Evolutionary conservation across 2,113 vertebrate species (phyloP), one percentile per base, ranked within the genome.

Genomic region (Balaeniceps rex): DNA sequence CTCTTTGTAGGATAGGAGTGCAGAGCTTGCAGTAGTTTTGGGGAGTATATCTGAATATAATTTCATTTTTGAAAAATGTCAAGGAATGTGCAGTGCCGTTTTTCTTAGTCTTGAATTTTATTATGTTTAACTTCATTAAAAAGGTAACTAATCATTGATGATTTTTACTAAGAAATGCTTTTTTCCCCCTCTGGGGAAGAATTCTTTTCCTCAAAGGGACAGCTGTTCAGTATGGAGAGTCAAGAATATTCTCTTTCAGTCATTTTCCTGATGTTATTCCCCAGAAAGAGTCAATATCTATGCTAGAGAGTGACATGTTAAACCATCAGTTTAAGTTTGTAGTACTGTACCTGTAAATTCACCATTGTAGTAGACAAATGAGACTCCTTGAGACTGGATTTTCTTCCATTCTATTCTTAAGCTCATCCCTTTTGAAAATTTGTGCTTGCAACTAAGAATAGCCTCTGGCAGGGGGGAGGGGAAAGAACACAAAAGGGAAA

Each of bases 351-450:
- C 99, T 99, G 86, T 97, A 96, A 99, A 99, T 49, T 97, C 86
- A 74, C 97, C 97, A 2, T 98, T 91, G 52, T 97, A 99, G 97
- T 98, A 99, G 72, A 99, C 99, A 71, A 99, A 99, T 65, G 99
- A 99, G 47, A 99, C 98, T 24, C 98, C 98, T 17, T 87, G 96
- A 26, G 97, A 81, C 18, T 96, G 98, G 87, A 98, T 98, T 97
- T 99, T 99, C 98, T 99, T 99, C 99, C 99, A 99, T 94, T 99
- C 99, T 83, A 99, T 98, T 94, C 99, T 99, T 8, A 98, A 98
- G 61, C 95, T 96, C 29, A 70, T 89, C 12, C 98, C 98, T 36
- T 54, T 98, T 51, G 99, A 98, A 36, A 98, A 98, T 85, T 83
- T 98, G 92, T 98, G 99, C 79, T 96, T 97, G 97, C 99, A 99